Evolutionary conservation across 2,113 vertebrate genomes (phyloP), one percentile per base, ranked within the genome.

Genomic region (Zapornia atra): DNA sequence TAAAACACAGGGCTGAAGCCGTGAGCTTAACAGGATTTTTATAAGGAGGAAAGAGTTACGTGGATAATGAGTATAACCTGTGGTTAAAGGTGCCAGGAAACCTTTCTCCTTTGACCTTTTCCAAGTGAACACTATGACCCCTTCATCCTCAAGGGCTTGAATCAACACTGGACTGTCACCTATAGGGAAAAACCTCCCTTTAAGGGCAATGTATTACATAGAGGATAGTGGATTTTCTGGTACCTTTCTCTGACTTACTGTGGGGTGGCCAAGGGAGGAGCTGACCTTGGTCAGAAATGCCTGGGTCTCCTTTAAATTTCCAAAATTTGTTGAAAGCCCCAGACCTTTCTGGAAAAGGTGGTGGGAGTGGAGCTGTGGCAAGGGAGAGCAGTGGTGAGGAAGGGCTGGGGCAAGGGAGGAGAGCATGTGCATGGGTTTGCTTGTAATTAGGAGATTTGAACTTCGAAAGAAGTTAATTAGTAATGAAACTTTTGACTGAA

Each of bases 391-490:
- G 33, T 1, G 11, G 17, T 4, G 8, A 66, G 15, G 29, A 73
- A 38, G 16, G 50, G 53, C n/a, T 15, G 4, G 31, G 42, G 29
- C 3, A 12, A 42, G 25, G n/a, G 25, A 20, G n/a, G 42, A 61
- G 25, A 68, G 65, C 57, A 31, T 19, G 38, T 69, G 77, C 31
- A 57, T 5, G 50, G 16, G 12, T 92, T 97, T 8, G 2, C 88
- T 97, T 96, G 90, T 97, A 98, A 98, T 98, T 97, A 97, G 97
- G 96, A 97, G 25, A 82, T 96, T 93, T 96, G 94, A 98, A 98
- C 96, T 96, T 98, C 28, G 70, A 76, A 97, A 95, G 92, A 98
- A 98, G 97, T 98, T 98, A 98, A 98, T 98, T 98, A 98, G 86
- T 79, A 96, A 98, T 85, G 94, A 97, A 97, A 95, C 93, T 97